Evolutionary conservation across 2,888 invertebrate species (phyloP).

Genomic region (Crocallis elinguaria): DNA sequence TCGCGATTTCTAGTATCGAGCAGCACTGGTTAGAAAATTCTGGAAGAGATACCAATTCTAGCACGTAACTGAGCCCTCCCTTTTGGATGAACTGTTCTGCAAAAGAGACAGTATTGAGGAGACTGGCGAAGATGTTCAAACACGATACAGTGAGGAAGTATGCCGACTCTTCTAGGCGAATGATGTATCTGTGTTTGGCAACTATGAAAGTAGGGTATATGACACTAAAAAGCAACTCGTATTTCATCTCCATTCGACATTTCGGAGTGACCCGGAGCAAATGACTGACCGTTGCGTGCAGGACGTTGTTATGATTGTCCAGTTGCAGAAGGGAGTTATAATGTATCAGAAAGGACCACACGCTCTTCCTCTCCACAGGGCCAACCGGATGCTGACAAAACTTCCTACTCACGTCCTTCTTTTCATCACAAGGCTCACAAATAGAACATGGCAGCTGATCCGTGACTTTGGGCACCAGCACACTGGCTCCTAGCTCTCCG

Average conservation of each 20-base stretch:
- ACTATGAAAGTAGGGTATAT: constrained; percentile 86
- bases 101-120: constrained; percentile 82
- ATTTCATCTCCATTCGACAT: constrained; percentile 81
- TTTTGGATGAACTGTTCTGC: constrained; percentile 85
- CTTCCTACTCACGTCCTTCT: constrained; percentile 53
- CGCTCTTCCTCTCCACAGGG: constrained; percentile 64
- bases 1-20: constrained; percentile 85
- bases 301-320: constrained; percentile 79
- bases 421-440: constrained; percentile 67
- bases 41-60: constrained; percentile 80
- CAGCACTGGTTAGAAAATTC: constrained; percentile 86
- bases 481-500: constrained; percentile 83
- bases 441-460: constrained; percentile 76
- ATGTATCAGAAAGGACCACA: constrained; percentile 85
- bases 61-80: constrained; percentile 82
- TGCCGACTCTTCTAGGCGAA: constrained; percentile 73
- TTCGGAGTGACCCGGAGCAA: constrained; percentile 84
- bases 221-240: constrained; percentile 84
- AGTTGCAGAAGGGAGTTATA: constrained; percentile 84
- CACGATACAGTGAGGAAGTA: constrained; percentile 86
- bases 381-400: constrained; percentile 61
- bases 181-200: constrained; percentile 79
- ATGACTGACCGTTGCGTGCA: constrained; percentile 85
- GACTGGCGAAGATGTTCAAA: constrained; percentile 84
- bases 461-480: constrained; percentile 58